Percentiles rank a stretch among this genome's conserved stretches.
These are phyloP conservation scores for Danio aesculapii DNA, from an alignment of 2,797 vertebrate genomes.

Conservation along the genomic window DNA sequence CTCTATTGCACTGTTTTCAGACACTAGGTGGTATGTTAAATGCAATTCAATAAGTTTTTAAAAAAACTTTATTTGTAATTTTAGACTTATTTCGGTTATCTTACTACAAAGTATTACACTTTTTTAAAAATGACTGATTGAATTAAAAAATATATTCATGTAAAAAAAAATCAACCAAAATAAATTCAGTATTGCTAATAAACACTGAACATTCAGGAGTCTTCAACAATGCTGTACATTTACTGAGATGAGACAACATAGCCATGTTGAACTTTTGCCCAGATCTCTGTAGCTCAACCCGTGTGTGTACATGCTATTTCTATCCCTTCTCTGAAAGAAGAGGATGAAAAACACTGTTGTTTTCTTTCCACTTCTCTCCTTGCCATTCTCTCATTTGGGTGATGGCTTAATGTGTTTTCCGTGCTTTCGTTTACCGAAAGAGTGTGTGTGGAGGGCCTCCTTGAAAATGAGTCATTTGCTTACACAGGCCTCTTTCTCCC, in stretches of 20 bases:
- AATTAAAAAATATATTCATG: no score
- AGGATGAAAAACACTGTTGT: constrained; percentile 22
- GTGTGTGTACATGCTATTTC: constrained; percentile 1
- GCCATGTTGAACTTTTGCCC: constrained; percentile 26
- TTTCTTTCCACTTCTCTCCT: constrained; percentile 32
- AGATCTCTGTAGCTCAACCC: neutral
- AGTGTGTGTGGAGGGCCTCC: constrained; percentile 56
- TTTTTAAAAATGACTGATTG: no score
- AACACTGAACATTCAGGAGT: neutral
- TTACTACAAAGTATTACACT: no score
- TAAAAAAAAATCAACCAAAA: no score
- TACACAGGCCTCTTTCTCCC: constrained; percentile 55
- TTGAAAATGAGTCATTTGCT: constrained; percentile 69
- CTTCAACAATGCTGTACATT: neutral
- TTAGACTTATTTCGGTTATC: no score
- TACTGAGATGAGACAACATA: neutral
- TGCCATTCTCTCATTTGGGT: constrained; percentile 38
- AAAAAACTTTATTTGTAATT: no score
- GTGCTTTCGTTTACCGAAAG: constrained; percentile 10
- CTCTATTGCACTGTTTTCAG: no score
- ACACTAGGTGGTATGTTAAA: no score
- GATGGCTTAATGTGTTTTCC: constrained; percentile 47
- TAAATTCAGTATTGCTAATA: no score
- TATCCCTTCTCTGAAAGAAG: neutral
- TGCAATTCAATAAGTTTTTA: no score